Evolutionary conservation across 2,888 invertebrate genomes (phyloP).

Genomic region (Hypolimnas misippus): DNA sequence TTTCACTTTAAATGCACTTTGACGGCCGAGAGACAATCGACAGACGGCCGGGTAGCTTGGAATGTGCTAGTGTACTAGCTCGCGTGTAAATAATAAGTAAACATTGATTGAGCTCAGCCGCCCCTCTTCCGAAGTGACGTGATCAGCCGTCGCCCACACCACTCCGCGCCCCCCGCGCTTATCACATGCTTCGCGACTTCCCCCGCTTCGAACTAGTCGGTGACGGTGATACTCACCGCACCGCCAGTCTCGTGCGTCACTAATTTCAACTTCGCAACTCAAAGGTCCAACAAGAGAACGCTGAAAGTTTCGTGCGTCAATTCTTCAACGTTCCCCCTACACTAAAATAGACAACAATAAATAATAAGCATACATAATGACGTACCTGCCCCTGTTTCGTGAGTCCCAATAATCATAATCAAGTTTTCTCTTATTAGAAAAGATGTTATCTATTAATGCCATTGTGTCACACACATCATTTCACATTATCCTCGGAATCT

Average conservation of each 20-base stretch:
- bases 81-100: conserved; percentile 74
- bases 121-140: conserved; percentile 70
- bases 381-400: conserved; percentile 80
- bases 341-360: conserved; percentile 65
- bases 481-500: conserved; percentile 58
- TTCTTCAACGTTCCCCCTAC: conserved; percentile 53
- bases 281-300: conserved; percentile 52
- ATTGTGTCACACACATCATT: conserved; percentile 79
- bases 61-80: conserved; percentile 79
- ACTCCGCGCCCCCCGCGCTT: conserved; percentile 50
- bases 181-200: conserved; percentile 53
- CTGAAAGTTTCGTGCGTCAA: conserved; percentile 61
- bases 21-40: conserved; percentile 53
- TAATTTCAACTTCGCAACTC: conserved; percentile 42
- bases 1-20: conserved; percentile 77
- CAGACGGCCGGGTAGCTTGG: conserved; percentile 64
- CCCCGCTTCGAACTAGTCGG: conserved; percentile 46
- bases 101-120: conserved; percentile 62
- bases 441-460: conserved; percentile 90
- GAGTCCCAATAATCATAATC: conserved; percentile 67
- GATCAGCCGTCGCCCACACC: conserved; percentile 59
- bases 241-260: conserved; percentile 68
- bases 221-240: conserved; percentile 52
- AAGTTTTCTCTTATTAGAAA: conserved; percentile 85
- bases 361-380: conserved; percentile 66